phyloP scores from a whole-genome alignment of 2,113 vertebrate species.

The Australoheros scitulus region DNA sequence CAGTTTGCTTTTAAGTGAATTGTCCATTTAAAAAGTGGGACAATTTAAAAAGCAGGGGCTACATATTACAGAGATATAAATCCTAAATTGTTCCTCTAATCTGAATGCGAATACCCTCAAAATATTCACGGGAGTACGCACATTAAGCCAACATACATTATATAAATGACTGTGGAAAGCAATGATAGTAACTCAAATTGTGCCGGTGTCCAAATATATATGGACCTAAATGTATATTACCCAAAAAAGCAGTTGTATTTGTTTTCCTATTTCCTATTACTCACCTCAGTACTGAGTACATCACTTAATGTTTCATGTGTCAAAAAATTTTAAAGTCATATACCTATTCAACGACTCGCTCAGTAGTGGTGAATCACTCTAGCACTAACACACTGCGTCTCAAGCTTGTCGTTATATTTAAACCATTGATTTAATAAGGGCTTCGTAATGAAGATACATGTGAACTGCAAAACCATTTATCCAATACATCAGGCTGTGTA shows the following conservation, averaged over 20 bases:
- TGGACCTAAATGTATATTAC: background rate
- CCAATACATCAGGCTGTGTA: conserved; percentile 69
- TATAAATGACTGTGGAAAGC: background rate
- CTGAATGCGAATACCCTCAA: background rate
- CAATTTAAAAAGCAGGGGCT: background rate
- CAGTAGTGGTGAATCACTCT: conserved; percentile 56
- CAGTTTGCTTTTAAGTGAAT: background rate
- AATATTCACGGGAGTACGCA: background rate
- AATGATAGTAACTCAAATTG: background rate
- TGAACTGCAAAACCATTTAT: conserved; percentile 71
- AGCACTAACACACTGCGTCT: conserved; percentile 56
- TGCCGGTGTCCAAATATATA: background rate
- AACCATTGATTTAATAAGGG: conserved; percentile 71
- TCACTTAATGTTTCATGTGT: background rate
- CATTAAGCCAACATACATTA: background rate
- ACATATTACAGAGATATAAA: background rate
- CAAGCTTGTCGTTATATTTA: conserved; percentile 69
- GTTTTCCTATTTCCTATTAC: background rate
- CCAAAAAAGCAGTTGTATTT: background rate
- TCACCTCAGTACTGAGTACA: background rate
- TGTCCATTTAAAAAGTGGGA: background rate
- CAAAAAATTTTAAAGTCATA: background rate
- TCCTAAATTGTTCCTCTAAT: background rate
- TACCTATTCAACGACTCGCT: conserved; percentile 45
- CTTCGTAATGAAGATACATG: conserved; percentile 78